phyloP scores from a whole-genome alignment of 2,113 vertebrate genomes.

The cattle (Bos taurus) region ARS-UCD2.0 NC_037357.1:116641501-116642000 shows the following conservation, averaged over 20 bases:
- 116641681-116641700: conserved; percentile 6
- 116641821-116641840: conserved; percentile 34
- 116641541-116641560: neutral
- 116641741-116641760: neutral
- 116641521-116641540: conserved; percentile 23
- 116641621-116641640: conserved; percentile 14
- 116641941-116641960: neutral
- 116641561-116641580: conserved; percentile 10
- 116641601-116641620: conserved; percentile 12
- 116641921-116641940: neutral
- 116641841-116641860: neutral
- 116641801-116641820: conserved; percentile 36
- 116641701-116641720: conserved; percentile 12
- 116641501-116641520: neutral
- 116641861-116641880: conserved; percentile 11
- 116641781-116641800: conserved; percentile 4
- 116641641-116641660: conserved; percentile 39
- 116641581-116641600: conserved; percentile 14
- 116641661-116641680: neutral
- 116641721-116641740: neutral
- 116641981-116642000: conserved; percentile 49
- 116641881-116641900: neutral
- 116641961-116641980: conserved; percentile 20
- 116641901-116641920: conserved; percentile 21
- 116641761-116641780: conserved; percentile 22